phyloP scores from a whole-genome alignment of 2,113 vertebrate genomes.

The Chionomys nivalis region DNA sequence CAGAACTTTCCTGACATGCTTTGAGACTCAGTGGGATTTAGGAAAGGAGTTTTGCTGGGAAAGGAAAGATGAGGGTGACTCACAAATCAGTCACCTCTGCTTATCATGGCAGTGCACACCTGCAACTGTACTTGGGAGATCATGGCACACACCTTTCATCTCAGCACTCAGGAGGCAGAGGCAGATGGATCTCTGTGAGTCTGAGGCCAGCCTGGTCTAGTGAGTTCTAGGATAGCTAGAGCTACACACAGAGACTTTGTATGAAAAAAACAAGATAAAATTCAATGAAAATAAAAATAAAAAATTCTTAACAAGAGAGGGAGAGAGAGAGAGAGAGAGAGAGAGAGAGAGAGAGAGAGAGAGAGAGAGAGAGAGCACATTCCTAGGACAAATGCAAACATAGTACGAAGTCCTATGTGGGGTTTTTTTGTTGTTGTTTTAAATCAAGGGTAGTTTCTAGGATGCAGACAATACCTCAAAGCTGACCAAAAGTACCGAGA shows the following conservation, averaged over 20 bases:
- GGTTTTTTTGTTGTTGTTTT: not conserved
- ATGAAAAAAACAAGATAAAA: not conserved
- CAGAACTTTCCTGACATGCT: not conserved
- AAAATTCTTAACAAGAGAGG: not conserved
- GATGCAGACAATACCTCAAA: not conserved
- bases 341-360: not conserved
- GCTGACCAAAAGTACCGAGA: not conserved
- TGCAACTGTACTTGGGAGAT: not conserved
- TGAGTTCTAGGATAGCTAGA: not conserved
- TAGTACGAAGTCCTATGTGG: not conserved
- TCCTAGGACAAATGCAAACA: not conserved
- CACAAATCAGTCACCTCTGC: conserved; percentile 93
- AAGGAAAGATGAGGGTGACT: conserved; percentile 97
- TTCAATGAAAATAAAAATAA: not conserved
- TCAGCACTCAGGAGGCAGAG: not conserved
- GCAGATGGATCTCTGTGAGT: not conserved
- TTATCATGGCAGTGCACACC: no score
- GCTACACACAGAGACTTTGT: not conserved
- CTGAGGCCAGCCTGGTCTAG: not conserved
- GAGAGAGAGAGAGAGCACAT: not conserved
- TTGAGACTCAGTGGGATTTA: conserved; percentile 73
- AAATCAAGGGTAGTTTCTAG: not conserved
- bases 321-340: not conserved
- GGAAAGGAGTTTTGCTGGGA: conserved; percentile 94
- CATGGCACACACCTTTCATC: not conserved